phyloP scores from a whole-genome alignment of 1,140 invertebrate genomes.

The Palaemon carinicauda region DNA sequence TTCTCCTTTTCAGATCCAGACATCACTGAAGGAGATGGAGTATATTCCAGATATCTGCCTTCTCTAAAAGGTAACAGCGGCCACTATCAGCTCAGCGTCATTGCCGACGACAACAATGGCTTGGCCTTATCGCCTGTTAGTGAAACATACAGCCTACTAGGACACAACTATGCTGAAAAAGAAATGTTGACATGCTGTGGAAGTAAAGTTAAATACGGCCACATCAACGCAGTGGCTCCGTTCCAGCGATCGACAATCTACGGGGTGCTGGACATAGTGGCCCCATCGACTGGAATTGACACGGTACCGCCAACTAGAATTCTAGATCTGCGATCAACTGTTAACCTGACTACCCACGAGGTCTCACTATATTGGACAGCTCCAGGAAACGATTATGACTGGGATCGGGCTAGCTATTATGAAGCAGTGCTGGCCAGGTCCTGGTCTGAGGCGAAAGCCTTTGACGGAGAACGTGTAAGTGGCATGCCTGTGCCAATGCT shows the following conservation, averaged over 20 bases:
- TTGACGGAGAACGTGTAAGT: conserved; percentile 49
- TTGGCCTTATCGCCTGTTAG: conserved; percentile 47
- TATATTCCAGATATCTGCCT: conserved; percentile 72
- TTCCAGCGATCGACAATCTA: conserved; percentile 55
- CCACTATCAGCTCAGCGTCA: conserved; percentile 58
- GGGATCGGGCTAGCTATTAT: conserved; percentile 59
- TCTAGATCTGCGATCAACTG: conserved; percentile 61
- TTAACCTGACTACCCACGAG: conserved; percentile 60
- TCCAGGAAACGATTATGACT: conserved; percentile 63
- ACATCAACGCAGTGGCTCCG: conserved; percentile 52
- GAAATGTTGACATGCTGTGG: conserved; percentile 57
- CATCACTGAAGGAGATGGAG: conserved; percentile 72
- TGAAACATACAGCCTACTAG: conserved; percentile 38
- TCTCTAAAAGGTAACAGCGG: conserved; percentile 56
- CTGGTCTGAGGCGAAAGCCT: conserved; percentile 56
- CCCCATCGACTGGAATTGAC: conserved; percentile 51
- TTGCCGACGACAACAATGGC: conserved; percentile 55
- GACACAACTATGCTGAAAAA: conserved; percentile 34
- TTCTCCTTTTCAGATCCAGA: conserved; percentile 70
- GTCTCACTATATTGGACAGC: conserved; percentile 63
- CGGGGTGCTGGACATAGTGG: conserved; percentile 50
- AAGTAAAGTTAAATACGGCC: conserved; percentile 51
- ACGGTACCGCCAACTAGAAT: conserved; percentile 63
- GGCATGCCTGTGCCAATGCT: conserved; percentile 50
- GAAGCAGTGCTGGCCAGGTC: conserved; percentile 53